phyloP scores from a whole-genome alignment of 2,113 vertebrate genomes.

The Syngnathus typhle region DNA sequence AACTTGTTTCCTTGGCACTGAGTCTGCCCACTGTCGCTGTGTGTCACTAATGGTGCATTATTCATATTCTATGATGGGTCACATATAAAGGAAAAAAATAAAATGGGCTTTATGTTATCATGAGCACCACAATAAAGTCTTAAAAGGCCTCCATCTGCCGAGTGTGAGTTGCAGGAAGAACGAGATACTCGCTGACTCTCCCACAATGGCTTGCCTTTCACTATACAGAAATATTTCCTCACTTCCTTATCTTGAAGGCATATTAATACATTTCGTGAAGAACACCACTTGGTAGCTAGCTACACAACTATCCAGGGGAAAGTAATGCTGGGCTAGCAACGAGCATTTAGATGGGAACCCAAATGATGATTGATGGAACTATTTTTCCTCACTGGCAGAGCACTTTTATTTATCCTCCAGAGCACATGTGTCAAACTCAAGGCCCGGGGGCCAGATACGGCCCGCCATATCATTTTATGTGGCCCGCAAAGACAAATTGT shows the following conservation, averaged over 20 bases:
- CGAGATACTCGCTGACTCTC: constrained; percentile 29
- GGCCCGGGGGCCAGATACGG: no score
- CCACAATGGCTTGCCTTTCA: constrained; percentile 27
- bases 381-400: constrained; percentile 37
- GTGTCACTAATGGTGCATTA: neutral
- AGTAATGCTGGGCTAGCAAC: constrained; percentile 29
- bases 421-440: no score
- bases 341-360: constrained; percentile 18
- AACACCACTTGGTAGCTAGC: constrained; percentile 12
- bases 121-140: no score
- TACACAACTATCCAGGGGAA: constrained; percentile 9
- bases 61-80: neutral
- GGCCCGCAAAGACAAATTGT: no score
- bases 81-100: neutral
- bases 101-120: neutral
- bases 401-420: constrained; percentile 9
- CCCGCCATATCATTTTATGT: no score
- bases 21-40: neutral
- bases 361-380: constrained; percentile 54
- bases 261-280: constrained; percentile 8
- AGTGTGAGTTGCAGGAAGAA: constrained; percentile 30
- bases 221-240: constrained; percentile 8
- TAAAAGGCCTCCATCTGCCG: constrained; percentile 60
- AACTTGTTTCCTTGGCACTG: neutral
- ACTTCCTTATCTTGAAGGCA: constrained; percentile 5